A percentile compares a stretch with the other conserved stretches of the same genome.
These are phyloP conservation scores for Latrodectus elegans DNA, from an alignment of 2,888 invertebrate genomes.

Conservation along the genomic window DNA sequence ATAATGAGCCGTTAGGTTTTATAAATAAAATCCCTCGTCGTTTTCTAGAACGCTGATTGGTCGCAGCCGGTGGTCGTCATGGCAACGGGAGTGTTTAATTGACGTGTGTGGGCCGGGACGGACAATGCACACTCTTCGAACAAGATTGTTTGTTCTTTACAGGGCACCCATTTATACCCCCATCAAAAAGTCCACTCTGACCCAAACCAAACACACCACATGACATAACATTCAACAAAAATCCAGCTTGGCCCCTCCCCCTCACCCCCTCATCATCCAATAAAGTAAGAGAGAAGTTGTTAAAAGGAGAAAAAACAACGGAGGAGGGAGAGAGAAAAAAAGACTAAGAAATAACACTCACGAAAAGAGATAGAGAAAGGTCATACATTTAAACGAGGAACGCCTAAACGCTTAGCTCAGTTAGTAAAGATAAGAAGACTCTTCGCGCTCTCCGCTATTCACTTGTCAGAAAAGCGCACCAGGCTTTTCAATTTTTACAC, in stretches of 20 bases:
- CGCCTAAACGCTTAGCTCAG: constrained; percentile 63
- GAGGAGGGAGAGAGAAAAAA: constrained; percentile 42
- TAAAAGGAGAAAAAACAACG: constrained; percentile 60
- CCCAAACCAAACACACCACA: constrained; percentile 56
- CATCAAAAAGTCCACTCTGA: constrained; percentile 66
- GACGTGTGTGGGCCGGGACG: constrained; percentile 68
- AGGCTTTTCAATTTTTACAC: background rate
- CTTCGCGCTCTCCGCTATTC: background rate
- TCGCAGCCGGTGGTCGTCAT: constrained; percentile 67
- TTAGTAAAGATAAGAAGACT: constrained; percentile 61
- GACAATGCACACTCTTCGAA: constrained; percentile 53
- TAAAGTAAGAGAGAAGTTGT: constrained; percentile 60
- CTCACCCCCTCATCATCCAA: constrained; percentile 22
- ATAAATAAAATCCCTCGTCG: constrained; percentile 67
- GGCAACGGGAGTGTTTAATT: constrained; percentile 67
- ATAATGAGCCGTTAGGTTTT: constrained; percentile 70
- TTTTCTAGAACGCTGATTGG: constrained; percentile 67
- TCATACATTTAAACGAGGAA: constrained; percentile 59
- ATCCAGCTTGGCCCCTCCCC: constrained; percentile 47
- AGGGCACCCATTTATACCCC: constrained; percentile 54
- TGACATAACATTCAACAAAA: constrained; percentile 69
- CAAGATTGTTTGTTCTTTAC: constrained; percentile 63
- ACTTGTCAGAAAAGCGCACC: background rate
- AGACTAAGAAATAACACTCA: constrained; percentile 28
- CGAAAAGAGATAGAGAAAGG: constrained; percentile 49